Evolutionary conservation across 1,140 invertebrate genomes (phyloP), one percentile per base, ranked within the genome.

Genomic region (Eueides isabella): DNA sequence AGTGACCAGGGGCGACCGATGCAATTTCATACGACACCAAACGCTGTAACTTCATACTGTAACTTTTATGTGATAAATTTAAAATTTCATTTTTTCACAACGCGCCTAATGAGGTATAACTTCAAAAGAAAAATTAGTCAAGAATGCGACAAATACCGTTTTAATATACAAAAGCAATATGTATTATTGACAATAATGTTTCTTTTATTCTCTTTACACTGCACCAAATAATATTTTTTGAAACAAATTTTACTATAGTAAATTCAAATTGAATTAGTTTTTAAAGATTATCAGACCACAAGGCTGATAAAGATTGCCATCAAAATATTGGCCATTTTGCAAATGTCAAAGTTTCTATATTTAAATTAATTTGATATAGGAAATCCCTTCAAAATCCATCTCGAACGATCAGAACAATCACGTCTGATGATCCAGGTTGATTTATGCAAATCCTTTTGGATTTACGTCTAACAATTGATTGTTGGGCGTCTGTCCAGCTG

Each of bases 341-440:
- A 55, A 55, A 55, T 55, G 48, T 12, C 7, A 55, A 55, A 55
- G 19, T 38, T 48, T 55, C 48, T 26, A 26, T 65, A 78, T 81
- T 83, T 83, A 44, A 74, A 75, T 74, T 80, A 74, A 86, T 88
- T 89, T 89, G 83, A 85, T 87, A 77, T 79, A 83, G 81, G 80
- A 72, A 86, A 89, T 88, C 84, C 85, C 83, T 84, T 85, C 86
- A 88, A 88, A 91, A 87, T 86, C 88, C 87, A 85, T 83, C 78
- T 85, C 83, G 82, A 82, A 82, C 85, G 81, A 76, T 81, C 83
- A 85, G 87, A 88, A 91, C 89, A 89, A 91, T 89, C 89, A 89
- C 80, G 83, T 80, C 81, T 85, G 82, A 87, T 91, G 85, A 89
- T 89, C 86, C 84, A 62, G 80, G 69, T 71, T 84, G 81, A 85